phyloP scores from a whole-genome alignment of 2,888 invertebrate genomes.

The Antitype chi region DNA sequence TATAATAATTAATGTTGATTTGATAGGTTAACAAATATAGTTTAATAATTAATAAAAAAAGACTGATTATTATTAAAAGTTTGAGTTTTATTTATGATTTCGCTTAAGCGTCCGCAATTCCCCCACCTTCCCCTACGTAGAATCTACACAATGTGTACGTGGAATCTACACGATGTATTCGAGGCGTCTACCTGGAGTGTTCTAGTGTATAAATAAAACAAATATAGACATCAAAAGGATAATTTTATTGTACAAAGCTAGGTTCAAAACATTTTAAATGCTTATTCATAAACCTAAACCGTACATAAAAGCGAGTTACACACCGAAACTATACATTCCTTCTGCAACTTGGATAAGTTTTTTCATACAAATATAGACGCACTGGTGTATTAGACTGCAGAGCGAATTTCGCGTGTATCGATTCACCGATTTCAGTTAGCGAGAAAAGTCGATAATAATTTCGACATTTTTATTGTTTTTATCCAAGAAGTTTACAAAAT shows the following conservation, averaged over 20 bases:
- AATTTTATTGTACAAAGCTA: conserved; percentile 49
- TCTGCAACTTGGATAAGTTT: background rate
- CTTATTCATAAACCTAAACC: conserved; percentile 40
- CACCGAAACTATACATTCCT: conserved; percentile 12
- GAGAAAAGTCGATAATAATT: background rate
- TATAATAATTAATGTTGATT: no score
- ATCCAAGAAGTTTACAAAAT: no score
- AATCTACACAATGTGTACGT: background rate
- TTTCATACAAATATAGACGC: background rate
- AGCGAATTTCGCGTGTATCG: background rate
- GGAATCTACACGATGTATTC: background rate
- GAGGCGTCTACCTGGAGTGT: background rate
- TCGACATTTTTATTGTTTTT: background rate
- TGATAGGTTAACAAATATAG: no score
- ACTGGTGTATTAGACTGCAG: background rate
- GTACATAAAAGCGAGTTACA: conserved; percentile 13
- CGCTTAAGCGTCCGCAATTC: no score
- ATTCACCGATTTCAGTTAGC: background rate
- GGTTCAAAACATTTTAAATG: conserved; percentile 57
- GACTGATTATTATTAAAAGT: no score
- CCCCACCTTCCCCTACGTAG: no score
- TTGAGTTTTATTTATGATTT: no score
- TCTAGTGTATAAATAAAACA: conserved; percentile 39
- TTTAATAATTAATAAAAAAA: no score
- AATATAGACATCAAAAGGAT: conserved; percentile 11